phyloP scores from a whole-genome alignment of 1,140 invertebrate genomes.

The Atta cephalotes region DNA sequence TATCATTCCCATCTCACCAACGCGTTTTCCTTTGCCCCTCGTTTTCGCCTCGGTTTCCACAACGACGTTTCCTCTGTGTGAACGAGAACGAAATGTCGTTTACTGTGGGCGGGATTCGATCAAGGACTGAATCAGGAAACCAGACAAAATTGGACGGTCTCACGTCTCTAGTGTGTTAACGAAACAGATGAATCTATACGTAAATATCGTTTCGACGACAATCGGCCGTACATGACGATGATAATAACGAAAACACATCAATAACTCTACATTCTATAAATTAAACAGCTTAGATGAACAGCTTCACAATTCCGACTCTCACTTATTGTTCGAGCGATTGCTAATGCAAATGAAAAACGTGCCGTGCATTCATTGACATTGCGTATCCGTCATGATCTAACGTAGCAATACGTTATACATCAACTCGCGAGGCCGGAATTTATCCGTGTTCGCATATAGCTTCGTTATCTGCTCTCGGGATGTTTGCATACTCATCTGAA shows the following conservation, averaged over 20 bases:
- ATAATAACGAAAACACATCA: background rate
- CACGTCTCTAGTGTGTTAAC: slow-evolving; percentile 32
- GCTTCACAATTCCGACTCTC: background rate
- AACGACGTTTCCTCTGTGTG: background rate
- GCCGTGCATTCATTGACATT: slow-evolving; percentile 20
- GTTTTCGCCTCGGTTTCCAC: slow-evolving; percentile 30
- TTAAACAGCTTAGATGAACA: background rate
- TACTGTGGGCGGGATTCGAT: slow-evolving; percentile 64
- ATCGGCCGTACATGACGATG: background rate
- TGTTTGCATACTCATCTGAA: slow-evolving; percentile 53
- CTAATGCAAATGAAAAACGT: slow-evolving; percentile 32
- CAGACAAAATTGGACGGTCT: slow-evolving; percentile 61
- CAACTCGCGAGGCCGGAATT: background rate
- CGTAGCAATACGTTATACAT: slow-evolving; percentile 1
- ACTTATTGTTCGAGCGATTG: background rate
- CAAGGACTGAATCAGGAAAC: slow-evolving; percentile 63
- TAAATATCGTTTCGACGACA: slow-evolving; percentile 51
- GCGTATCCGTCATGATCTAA: slow-evolving; percentile 30
- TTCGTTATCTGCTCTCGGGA: slow-evolving; percentile 40
- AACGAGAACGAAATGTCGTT: slow-evolving; percentile 63
- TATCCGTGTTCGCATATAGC: slow-evolving; percentile 9
- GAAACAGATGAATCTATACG: slow-evolving; percentile 54
- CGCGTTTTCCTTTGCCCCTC: slow-evolving; percentile 55
- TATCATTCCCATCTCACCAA: slow-evolving; percentile 45
- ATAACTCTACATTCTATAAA: background rate